Conservation (phyloP, 1,140 invertebrate species). For the Meloidogyne chitwoodi region DNA sequence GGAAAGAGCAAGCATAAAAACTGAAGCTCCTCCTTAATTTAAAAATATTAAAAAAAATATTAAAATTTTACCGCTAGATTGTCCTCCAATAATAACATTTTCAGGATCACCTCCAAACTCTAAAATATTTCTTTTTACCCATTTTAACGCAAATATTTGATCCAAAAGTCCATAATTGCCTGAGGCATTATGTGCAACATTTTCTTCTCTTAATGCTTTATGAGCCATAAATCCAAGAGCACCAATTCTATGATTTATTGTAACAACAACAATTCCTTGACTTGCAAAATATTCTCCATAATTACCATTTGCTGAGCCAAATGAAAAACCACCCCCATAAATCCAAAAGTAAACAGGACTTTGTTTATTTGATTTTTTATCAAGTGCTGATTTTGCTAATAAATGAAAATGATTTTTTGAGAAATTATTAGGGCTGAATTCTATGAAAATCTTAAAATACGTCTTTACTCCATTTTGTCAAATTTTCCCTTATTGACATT, state of each 20-base stretch:
- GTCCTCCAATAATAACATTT: conserved; percentile 70
- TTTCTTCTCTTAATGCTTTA: neutral
- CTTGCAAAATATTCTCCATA: neutral
- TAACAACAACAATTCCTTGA: conserved; percentile 15
- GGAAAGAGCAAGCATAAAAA: neutral
- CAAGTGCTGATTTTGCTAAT: neutral
- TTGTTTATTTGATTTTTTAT: conserved; percentile 65
- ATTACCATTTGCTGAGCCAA: conserved; percentile 63
- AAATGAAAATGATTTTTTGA: neutral
- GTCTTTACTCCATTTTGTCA: too few relatives aligned
- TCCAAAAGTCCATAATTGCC: conserved; percentile 66
- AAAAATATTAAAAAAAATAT: too few relatives aligned
- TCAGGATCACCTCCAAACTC: conserved; percentile 73
- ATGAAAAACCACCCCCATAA: conserved; percentile 66
- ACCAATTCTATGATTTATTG: conserved; percentile 23
- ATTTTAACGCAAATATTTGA: conserved; percentile 71
- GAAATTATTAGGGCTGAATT: too few relatives aligned
- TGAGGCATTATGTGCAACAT: neutral
- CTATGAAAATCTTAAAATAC: too few relatives aligned
- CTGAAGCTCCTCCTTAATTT: neutral
- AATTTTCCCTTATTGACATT: too few relatives aligned
- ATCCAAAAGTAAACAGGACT: conserved; percentile 74
- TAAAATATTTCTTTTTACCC: conserved; percentile 72
- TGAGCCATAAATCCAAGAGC: conserved; percentile 34
- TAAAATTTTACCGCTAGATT: conserved; percentile 58